Percentiles rank a stretch among this genome's conserved stretches.
Evolutionary conservation across 2,797 vertebrate genomes (phyloP).

Genomic region (Sebastes variabilis): DNA sequence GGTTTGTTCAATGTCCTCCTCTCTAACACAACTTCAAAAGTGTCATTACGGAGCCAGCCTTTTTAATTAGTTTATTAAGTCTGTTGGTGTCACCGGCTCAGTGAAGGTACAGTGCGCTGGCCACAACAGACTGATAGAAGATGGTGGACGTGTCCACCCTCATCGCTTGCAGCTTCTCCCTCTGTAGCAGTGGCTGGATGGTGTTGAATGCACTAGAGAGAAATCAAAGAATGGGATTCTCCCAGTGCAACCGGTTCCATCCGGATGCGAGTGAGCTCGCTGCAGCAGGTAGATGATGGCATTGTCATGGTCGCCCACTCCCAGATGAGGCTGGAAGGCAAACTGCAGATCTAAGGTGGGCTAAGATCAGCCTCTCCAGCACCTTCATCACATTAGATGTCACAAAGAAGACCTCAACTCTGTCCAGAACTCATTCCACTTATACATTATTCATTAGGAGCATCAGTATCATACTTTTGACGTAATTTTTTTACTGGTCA

Average conservation of each 20-base stretch:
- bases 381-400: background rate
- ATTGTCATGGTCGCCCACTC: background rate
- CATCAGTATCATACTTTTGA: background rate
- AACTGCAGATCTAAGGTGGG: background rate
- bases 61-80: too few species aligned
- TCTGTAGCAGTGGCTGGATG: background rate
- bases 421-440: background rate
- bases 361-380: background rate
- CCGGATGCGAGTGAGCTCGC: background rate
- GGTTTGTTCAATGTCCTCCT: too few species aligned
- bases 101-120: too few species aligned
- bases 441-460: background rate
- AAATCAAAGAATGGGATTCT: background rate
- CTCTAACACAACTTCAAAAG: too few species aligned
- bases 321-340: background rate
- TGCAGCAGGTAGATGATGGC: background rate
- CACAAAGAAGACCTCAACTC: background rate
- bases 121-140: too few species aligned
- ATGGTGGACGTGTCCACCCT: background rate
- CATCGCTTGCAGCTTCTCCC: background rate
- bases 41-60: too few species aligned
- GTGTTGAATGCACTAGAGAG: too few species aligned
- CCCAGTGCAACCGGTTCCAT: background rate
- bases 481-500: background rate
- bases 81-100: too few species aligned